These are phyloP conservation scores for Cebus imitator DNA, from an alignment of 2,113 vertebrate genomes.

Conservation along the genomic window DNA sequence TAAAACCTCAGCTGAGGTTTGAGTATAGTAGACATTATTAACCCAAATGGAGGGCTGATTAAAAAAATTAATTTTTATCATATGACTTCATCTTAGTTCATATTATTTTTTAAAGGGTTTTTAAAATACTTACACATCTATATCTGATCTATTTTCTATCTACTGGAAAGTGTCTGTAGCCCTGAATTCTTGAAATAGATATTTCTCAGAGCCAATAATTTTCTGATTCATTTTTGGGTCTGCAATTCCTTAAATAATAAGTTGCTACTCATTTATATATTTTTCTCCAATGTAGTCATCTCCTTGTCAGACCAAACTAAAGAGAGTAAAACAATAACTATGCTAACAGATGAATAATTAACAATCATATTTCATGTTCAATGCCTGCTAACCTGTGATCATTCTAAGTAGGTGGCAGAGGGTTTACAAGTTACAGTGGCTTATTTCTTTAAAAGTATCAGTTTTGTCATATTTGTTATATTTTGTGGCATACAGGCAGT, in stretches of 20 bases:
- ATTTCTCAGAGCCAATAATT: not conserved
- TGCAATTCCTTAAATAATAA: not conserved
- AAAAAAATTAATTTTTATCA: not conserved
- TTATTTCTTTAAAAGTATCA: not conserved
- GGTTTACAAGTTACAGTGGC: not conserved
- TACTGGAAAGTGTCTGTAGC: not conserved
- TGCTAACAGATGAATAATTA: not conserved
- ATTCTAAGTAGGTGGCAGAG: not conserved
- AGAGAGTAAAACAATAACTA: not conserved
- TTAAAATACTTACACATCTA: not conserved
- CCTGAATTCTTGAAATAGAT: not conserved
- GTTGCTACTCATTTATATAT: not conserved
- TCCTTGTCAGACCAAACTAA: not conserved
- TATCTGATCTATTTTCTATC: not conserved
- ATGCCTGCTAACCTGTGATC: not conserved
- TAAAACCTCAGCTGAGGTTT: not conserved
- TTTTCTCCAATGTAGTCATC: not conserved
- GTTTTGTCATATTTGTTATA: not conserved
- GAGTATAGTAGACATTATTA: too few relatives aligned
- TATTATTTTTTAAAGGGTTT: not conserved
- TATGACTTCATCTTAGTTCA: not conserved
- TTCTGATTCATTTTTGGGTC: not conserved
- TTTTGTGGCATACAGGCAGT: not conserved
- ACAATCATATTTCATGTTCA: not conserved
- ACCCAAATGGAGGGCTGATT: not conserved